Percentiles rank a stretch among this genome's conserved stretches.
Conservation (phyloP, 2,113 vertebrate genomes). For the Mixornis gularis region DNA sequence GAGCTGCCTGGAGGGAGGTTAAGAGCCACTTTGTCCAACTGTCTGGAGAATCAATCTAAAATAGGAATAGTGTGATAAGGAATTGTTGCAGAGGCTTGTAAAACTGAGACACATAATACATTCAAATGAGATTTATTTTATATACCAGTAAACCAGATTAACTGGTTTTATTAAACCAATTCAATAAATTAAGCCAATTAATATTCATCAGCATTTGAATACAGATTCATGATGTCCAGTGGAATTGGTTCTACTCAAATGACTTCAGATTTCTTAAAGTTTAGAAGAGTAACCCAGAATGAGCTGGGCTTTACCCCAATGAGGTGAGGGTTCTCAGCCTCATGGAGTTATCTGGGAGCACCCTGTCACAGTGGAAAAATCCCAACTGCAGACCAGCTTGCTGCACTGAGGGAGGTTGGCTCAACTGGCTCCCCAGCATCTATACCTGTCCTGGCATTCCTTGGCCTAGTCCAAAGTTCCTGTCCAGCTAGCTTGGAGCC, state of each 20-base stretch:
- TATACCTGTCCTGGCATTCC: not conserved
- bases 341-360: not conserved
- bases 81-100: not conserved
- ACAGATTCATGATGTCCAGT: not conserved
- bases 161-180: not conserved
- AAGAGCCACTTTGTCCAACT: not conserved
- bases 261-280: not conserved
- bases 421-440: not conserved
- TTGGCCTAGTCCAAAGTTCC: not conserved
- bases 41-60: not conserved
- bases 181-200: not conserved
- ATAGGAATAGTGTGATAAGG: not conserved
- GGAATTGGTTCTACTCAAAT: not conserved
- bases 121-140: not conserved
- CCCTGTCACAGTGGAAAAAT: not conserved
- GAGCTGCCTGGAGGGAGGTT: not conserved
- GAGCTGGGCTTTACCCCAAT: not conserved
- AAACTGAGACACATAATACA: not conserved
- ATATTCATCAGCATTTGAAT: not conserved
- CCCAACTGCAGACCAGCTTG: not conserved
- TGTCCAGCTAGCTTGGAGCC: not conserved
- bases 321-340: not conserved
- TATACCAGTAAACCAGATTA: not conserved
- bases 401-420: rapidly evolving
- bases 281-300: not conserved